Base-by-base conservation (phyloP, 1,140 invertebrate species). In the Aphelinus certus region DNA sequence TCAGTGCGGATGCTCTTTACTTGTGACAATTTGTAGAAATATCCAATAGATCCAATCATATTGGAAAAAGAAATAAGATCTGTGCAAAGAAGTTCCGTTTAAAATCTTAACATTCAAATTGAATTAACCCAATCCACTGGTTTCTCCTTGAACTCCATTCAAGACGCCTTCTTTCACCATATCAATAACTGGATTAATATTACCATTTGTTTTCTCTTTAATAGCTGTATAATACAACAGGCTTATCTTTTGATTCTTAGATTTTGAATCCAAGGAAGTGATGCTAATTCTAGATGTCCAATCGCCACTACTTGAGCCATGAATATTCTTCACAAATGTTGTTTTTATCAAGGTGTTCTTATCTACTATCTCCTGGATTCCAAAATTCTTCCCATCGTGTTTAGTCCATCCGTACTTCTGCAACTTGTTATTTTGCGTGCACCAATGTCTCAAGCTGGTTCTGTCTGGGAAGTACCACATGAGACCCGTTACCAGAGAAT, bases 31-130 rank as follows among this genome's bases (percentile, higher is more conserved):
- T 98, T 98, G 88, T 98, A 96, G 88, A 99, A 99, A 85, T 99
- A 99, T 0, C 97, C 98, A 75, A 99, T 94, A 1, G 97, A 95
- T 1, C 98, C 98, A 7, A 99, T 80, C 91, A 99, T 93, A 87
- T 99, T 99, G 68, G 97, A 98, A 46, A 99, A 87, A 0, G 95
- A 96, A 85, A 80, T 91, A 94, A 4, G 94, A 95, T 61, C 93
- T 91, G 78, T 95, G 92, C 7, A 92, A 84, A 43, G 94, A 83
- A 56, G 87, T 89, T 49, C 92, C 92, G 86, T 88, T 84, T 65
- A 85, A 80, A 6, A 82, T 78, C 73, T 83, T 85, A 3, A 86
- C 70, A 49, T 86, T 89, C 58, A 91, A 88, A 48, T 82, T 90
- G 82, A 97, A 98, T 75, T 93, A 91, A n/a, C 95, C 95, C 3